Base-by-base conservation (phyloP, 2,888 invertebrate species). In the Acholoe squamosa region DNA sequence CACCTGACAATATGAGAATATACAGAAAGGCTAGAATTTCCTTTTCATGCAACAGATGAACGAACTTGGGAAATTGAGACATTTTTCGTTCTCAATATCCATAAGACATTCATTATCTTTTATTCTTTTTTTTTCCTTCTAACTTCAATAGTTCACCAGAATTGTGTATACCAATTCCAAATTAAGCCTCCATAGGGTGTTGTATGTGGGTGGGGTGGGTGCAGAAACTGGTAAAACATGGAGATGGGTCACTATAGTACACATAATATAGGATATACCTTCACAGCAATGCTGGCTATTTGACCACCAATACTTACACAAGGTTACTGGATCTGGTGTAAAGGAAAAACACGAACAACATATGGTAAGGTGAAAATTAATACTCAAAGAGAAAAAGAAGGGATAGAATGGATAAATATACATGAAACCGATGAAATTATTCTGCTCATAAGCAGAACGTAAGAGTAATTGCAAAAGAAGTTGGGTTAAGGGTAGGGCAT, bases 281-380 rank as follows among this genome's bases (percentile, higher is more conserved):
- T 80, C 80, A 80, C 80, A 80, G 80, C 43, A 80, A 80, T 19
- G 31, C 76, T 76, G 25, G 43, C 28, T 76, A 76, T 76, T 76
- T 14, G 77, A 84, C 34, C 86, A 56, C 52, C 25, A 52, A 86
- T 86, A 86, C 86, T 86, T 86, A 86, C 86, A 86, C 86, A 33
- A 86, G 86, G 86, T 52, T 52, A 86, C 86, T 86, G 86, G 86
- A 52, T 33, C 86, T 86, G 86, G 86, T 54, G 56, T 28, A 54
- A 54, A 28, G 56, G 54, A 31, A 54, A 84, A 86, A 52, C 56
- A 86, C 86, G 54, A 86, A 86, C 86, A 86, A 86, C 86, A 86
- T 16, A 25, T 84, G 43, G 84, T 43, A 84, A 54, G 86, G 86
- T 54, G 56, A 86, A 31, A 56, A 56, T 54, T 86, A 86, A 86